phyloP scores from a whole-genome alignment of 2,113 vertebrate genomes.

The Crocuta crocuta region DNA sequence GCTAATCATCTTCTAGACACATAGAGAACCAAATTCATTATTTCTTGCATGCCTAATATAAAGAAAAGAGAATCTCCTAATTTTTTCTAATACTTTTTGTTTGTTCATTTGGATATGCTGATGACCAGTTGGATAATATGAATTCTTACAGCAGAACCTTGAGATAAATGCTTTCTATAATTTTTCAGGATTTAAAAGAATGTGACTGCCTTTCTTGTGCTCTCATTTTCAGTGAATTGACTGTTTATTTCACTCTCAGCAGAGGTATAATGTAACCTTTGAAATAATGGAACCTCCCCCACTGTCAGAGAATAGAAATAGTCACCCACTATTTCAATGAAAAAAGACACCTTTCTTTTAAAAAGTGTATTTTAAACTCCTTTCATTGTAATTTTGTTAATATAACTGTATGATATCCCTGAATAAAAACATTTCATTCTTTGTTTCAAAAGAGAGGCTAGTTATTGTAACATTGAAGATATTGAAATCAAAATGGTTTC shows the following conservation, averaged over 20 bases:
- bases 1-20: background rate
- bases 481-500: background rate
- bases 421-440: background rate
- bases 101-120: background rate
- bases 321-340: background rate
- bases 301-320: slow-evolving; percentile 49
- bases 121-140: background rate
- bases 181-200: slow-evolving; percentile 28
- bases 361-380: slow-evolving; percentile 17
- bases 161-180: slow-evolving; percentile 47
- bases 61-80: background rate
- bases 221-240: slow-evolving; percentile 48
- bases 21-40: background rate
- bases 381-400: slow-evolving; percentile 13
- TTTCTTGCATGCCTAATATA: background rate
- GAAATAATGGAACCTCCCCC: slow-evolving; percentile 40
- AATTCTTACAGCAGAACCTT: background rate
- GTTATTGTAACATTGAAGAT: background rate
- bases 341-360: background rate
- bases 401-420: background rate
- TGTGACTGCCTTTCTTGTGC: background rate
- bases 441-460: background rate
- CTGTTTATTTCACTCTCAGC: slow-evolving; percentile 42
- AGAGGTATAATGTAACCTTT: slow-evolving; percentile 61
- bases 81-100: background rate